Conservation (phyloP, 2,797 vertebrate species). For the Phoxinus dragarum region DNA sequence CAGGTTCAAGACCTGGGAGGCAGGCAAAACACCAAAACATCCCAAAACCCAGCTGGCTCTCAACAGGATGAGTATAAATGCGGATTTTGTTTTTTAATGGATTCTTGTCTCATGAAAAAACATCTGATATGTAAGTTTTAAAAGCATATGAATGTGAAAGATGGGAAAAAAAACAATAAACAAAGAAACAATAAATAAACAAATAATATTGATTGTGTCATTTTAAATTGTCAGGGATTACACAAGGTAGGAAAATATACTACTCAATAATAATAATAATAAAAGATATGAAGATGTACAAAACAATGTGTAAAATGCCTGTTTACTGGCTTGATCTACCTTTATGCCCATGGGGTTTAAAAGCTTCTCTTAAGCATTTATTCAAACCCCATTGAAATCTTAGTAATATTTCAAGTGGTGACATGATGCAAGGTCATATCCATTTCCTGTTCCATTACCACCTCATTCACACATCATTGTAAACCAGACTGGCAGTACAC, state of each 20-base stretch:
- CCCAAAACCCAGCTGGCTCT: conserved; percentile 13
- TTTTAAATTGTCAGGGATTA: background rate
- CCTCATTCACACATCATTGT: conserved; percentile 39
- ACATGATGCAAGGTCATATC: background rate
- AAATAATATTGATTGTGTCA: background rate
- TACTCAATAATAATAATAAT: background rate
- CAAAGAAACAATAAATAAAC: background rate
- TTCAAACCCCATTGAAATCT: conserved; percentile 13
- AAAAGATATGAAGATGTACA: background rate
- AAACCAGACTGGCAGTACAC: conserved; percentile 21
- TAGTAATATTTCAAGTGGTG: conserved; percentile 18
- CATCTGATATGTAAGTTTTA: conserved; percentile 9
- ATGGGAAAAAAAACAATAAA: background rate
- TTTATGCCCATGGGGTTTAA: conserved; percentile 6
- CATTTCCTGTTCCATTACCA: conserved; percentile 44
- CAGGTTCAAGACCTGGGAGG: conserved; percentile 33
- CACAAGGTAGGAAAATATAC: background rate
- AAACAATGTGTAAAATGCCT: background rate
- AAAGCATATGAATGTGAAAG: background rate
- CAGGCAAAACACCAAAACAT: conserved; percentile 41
- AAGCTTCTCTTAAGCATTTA: conserved; percentile 5
- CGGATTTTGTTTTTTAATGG: conserved; percentile 15
- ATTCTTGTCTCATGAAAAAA: conserved; percentile 28
- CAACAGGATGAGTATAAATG: conserved; percentile 25
- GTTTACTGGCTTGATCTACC: background rate